These are phyloP conservation scores for Zaprionus tsacasi DNA, from an alignment of 1,140 invertebrate species.

Conservation along the genomic window DNA sequence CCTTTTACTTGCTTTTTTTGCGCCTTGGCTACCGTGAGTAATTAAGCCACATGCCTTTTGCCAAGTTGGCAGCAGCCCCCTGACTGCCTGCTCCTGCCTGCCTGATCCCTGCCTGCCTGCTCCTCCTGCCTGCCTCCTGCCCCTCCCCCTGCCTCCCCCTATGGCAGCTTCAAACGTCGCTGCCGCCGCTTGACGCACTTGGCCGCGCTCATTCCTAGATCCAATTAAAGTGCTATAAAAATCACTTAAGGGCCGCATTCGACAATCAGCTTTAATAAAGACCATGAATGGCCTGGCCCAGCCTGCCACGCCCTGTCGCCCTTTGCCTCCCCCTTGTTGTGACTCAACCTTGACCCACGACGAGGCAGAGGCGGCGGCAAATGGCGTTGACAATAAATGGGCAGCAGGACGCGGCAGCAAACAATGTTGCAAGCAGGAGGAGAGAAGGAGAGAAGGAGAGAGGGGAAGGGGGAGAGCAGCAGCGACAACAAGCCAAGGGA, in stretches of 20 bases:
- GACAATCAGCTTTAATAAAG: constrained; percentile 82
- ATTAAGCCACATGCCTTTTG: constrained; percentile 72
- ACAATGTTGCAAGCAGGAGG: constrained; percentile 42
- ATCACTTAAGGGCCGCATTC: constrained; percentile 76
- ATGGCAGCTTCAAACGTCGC: constrained; percentile 57
- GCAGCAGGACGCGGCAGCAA: constrained; percentile 46
- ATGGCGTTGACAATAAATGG: constrained; percentile 50
- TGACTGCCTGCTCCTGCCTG: too few relatives aligned
- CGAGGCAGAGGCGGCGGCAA: neutral
- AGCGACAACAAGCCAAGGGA: constrained; percentile 30
- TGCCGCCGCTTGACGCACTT: constrained; percentile 15
- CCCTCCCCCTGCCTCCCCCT: neutral
- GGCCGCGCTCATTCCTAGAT: constrained; percentile 33
- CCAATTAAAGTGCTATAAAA: constrained; percentile 79
- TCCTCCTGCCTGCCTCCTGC: neutral
- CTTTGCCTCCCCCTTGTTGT: neutral
- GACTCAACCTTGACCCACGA: constrained; percentile 69
- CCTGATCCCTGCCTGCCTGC: too few relatives aligned
- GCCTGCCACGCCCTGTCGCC: constrained; percentile 8
- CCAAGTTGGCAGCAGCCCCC: constrained; percentile 7
- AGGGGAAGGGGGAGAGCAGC: neutral
- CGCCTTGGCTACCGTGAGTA: constrained; percentile 65
- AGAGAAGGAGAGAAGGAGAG: constrained; percentile 17
- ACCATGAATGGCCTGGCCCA: constrained; percentile 38
- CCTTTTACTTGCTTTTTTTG: constrained; percentile 23